Conservation (phyloP, 2,797 vertebrate species). For the Huso huso region DNA sequence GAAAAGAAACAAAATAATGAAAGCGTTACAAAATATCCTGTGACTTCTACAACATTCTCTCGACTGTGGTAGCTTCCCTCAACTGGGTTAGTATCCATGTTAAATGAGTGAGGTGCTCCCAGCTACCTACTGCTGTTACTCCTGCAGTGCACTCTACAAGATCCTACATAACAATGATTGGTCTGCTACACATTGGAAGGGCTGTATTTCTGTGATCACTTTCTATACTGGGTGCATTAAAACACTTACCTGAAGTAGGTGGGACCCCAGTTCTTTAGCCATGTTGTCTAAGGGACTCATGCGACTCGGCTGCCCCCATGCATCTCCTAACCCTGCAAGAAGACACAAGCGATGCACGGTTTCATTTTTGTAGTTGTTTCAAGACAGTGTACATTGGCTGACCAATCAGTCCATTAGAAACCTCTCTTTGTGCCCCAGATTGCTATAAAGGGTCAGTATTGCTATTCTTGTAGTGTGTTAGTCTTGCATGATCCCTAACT, state of each 20-base stretch:
- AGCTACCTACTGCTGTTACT: too few species aligned
- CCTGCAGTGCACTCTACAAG: too few species aligned
- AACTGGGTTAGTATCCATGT: too few species aligned
- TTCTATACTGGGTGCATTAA: too few species aligned
- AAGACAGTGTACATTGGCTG: neutral
- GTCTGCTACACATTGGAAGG: too few species aligned
- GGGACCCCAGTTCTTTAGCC: conserved; percentile 85
- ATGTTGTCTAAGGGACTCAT: conserved; percentile 73
- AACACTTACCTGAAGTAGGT: conserved; percentile 77
- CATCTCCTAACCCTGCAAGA: conserved; percentile 73
- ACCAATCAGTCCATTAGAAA: conserved; percentile 1
- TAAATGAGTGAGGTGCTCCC: too few species aligned
- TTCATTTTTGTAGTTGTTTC: neutral
- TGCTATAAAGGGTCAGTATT: neutral
- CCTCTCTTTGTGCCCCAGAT: neutral
- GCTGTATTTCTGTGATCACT: too few species aligned
- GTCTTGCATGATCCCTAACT: neutral
- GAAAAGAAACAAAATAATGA: conserved; percentile 7
- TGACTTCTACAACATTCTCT: too few species aligned
- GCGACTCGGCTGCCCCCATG: conserved; percentile 72
- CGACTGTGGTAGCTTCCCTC: too few species aligned
- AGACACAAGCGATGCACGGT: conserved; percentile 4
- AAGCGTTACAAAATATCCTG: neutral
- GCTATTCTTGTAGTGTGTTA: conserved; percentile 5
- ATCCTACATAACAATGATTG: too few species aligned